Conservation (phyloP, 2,797 vertebrate species). For the Coracias cyanogaster region DNA sequence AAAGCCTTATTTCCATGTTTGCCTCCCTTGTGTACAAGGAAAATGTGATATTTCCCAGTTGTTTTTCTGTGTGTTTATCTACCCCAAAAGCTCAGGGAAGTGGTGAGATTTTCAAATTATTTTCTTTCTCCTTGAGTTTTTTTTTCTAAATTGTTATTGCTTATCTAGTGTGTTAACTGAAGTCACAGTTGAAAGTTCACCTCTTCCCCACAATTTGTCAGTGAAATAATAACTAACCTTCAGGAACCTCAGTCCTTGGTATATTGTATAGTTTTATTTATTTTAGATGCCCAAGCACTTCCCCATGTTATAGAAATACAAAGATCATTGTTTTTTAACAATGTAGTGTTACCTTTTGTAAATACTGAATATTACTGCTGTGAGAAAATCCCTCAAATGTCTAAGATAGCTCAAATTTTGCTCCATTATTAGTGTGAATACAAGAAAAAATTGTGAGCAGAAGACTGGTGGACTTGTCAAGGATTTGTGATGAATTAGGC, state of each 20-base stretch:
- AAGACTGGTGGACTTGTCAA: background rate
- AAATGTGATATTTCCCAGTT: background rate
- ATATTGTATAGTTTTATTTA: background rate
- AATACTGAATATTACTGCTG: background rate
- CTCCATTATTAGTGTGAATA: background rate
- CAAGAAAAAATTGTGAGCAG: background rate
- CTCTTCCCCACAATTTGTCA: background rate
- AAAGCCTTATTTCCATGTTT: background rate
- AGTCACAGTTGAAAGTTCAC: background rate
- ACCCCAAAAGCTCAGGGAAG: background rate
- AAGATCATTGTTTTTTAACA: background rate
- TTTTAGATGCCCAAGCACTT: background rate
- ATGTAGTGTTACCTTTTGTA: background rate
- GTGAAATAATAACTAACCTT: background rate
- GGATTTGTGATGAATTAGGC: background rate
- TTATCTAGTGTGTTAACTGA: constrained; percentile 12
- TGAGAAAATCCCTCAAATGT: background rate
- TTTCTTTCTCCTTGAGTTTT: background rate
- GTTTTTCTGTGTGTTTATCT: background rate
- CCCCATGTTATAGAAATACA: background rate
- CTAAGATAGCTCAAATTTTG: background rate
- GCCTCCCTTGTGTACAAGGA: background rate
- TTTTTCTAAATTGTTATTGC: background rate
- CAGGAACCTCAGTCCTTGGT: background rate
- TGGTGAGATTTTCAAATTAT: background rate